Evolutionary conservation across 2,888 invertebrate genomes (phyloP).

Genomic region (Boloria euphrosyne): DNA sequence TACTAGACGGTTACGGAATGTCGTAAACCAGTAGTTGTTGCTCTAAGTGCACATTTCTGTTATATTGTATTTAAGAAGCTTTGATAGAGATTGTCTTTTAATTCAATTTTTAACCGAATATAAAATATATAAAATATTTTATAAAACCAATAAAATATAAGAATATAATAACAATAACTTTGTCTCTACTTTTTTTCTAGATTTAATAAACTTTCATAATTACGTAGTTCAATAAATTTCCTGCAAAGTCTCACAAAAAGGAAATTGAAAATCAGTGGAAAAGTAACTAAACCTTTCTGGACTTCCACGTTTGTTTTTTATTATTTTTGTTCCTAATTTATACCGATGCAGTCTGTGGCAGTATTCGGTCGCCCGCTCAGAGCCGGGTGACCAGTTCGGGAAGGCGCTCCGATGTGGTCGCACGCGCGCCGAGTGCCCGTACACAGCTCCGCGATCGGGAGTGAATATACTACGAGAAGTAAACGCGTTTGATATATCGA

Average conservation of each 20-base stretch:
- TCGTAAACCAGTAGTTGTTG: background rate
- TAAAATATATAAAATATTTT: no score
- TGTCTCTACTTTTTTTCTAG: no score
- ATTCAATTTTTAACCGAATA: background rate
- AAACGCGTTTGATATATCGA: constrained; percentile 52
- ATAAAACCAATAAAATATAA: no score
- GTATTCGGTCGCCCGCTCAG: constrained; percentile 43
- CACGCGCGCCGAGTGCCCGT: constrained; percentile 61
- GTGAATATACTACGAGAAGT: constrained; percentile 51
- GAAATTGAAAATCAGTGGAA: constrained; percentile 12
- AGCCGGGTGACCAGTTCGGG: constrained; percentile 56
- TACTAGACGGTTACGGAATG: constrained; percentile 5
- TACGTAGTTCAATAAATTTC: no score
- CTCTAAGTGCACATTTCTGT: background rate
- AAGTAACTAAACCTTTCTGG: constrained; percentile 39
- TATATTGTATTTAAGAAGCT: background rate
- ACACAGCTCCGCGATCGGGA: constrained; percentile 66
- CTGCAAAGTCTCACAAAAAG: background rate
- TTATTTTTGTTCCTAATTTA: constrained; percentile 69
- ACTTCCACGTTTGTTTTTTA: constrained; percentile 51
- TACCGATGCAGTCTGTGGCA: constrained; percentile 56
- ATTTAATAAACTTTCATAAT: no score
- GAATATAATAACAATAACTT: no score
- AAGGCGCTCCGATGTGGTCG: constrained; percentile 72
- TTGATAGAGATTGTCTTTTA: background rate